Base-by-base conservation (phyloP, 2,888 invertebrate species). In the Cantharis nigra region DNA sequence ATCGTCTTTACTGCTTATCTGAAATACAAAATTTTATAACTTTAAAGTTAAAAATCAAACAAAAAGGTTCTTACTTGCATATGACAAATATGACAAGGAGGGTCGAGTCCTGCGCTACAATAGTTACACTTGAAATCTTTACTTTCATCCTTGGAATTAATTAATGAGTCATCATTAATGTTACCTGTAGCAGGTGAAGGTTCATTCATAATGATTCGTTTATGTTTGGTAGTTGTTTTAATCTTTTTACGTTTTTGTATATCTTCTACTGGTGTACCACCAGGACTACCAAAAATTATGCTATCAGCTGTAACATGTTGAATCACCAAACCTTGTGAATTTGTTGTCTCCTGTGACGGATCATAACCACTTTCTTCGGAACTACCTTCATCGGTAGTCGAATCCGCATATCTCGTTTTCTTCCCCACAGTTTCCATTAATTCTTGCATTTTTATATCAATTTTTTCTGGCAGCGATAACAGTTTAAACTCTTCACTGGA, bases 21-120 rank as follows among this genome's bases (percentile, higher is more conserved):
- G 87, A 87, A 76, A 76, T 9, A 16, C 2, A 3, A n/a, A 20
- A 23, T 62, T 23, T 13, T 18, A 13, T 23, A 18, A 65, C 18
- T 20, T 16, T 11, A n/a, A n/a, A 28, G 64, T 28, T 72, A 10
- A 72, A 72, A 20, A 11, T 7, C 63, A 14, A 65, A 16, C 16
- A 16, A 10, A 14, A 13, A n/a, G 2, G 30, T n/a, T 62, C 71
- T 65, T 64, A 75, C 75, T 63, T 78, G 72, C 49, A 71, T 87
- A 81, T 83, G 87, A 85, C 95, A 95, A 5, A 93, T 91, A 81
- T 93, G 93, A 85, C 95, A 95, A 0, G 91, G 87, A 0, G 93
- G 93, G 0, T 89, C 89, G 5, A 91, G 89, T 3, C 91, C 89
- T 11, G 90, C 89, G 0, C 89, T 85, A 83, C 95, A 95, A 82